Base-by-base conservation (phyloP, 1,140 invertebrate genomes). In the Nixonia krombeini region DNA sequence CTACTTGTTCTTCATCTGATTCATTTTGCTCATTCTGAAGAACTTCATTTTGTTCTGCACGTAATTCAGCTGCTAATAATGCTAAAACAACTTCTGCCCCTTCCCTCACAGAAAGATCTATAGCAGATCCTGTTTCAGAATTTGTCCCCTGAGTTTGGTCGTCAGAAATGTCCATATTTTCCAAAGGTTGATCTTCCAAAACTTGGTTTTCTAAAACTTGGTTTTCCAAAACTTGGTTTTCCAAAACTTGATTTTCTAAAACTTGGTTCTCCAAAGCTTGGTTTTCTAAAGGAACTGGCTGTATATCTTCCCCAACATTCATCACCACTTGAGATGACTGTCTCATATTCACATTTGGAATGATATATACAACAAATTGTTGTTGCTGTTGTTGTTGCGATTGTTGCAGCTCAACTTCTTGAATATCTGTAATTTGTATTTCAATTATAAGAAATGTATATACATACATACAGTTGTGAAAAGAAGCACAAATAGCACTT, bases 1-100 rank as follows among this genome's bases (percentile, higher is more conserved):
- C 25, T 4, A 26, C 4, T 9, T 26, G 25, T 9, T 26, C 25
- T 4, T 26, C 9, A 9, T 26, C 25, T 26, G n/a, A n/a, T n/a
- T n/a, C n/a, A n/a, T n/a, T n/a, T n/a, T n/a, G n/a, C n/a, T 26
- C 29, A 9, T 33, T 33, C n/a, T 33, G 29, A 12, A 3, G 3
- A 31, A 33, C 29, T 47, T 47, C 45, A 9, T 33, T 16, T n/a
- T n/a, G n/a, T 18, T 47, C 45, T 5, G 28, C 44, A 33, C 17
- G 45, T 33, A 7, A 15, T 9, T 29, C 15, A 23, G n/a, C n/a
- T n/a, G 29, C 9, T 5, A 31, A n/a, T n/a, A n/a, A n/a, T n/a
- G n/a, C n/a, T n/a, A n/a, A n/a, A n/a, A n/a, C n/a, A n/a, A n/a
- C n/a, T n/a, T n/a, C n/a, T n/a, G n/a, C n/a, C n/a, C n/a, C 28